Evolutionary conservation across 2,113 vertebrate species (phyloP), one percentile per base, ranked within the genome.

Genomic region (Archilochus colubris): DNA sequence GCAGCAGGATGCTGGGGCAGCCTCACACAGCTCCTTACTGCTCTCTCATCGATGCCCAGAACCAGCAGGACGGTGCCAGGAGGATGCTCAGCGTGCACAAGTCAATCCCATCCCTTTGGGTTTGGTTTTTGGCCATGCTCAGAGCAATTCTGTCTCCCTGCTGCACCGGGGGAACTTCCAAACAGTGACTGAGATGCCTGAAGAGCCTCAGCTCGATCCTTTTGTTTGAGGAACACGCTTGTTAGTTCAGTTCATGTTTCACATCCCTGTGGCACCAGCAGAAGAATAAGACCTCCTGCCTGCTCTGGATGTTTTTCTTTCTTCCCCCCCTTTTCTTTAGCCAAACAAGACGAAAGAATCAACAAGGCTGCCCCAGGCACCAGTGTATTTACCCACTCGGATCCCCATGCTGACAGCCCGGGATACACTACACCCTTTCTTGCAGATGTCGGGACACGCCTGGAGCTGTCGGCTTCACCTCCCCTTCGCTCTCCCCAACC

Each of bases 51-150:
- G 0, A 18, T 21, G 72, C 38, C 30, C 44, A 40, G n/a, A 48
- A 28, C 3, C 0, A 0, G 8, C 9, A 3, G 31, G 63, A 62
- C 2, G 0, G 51, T 33, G 25, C 58, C 5, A 8, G n/a, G 63
- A 1, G 2, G 54, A 51, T 16, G 22, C 46, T 27, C 14, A 17
- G 44, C 7, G 0, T 5, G 58, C 40, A 38, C 8, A 61, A 57
- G 11, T 14, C 61, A 82, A 31, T 12, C 14, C 57, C 20, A 38
- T 12, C 15, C n/a, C 25, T 24, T 21, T 4, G 10, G 46, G 15
- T 1, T 46, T 64, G 55, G 40, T 53, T 10, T 6, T 55, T 55
- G 61, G 31, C 72, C 67, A 28, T 58, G 4, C 28, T 76, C 2
- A 0, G 0, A 38, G 59, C 15, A 36, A 48, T 63, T n/a, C 70